Percentiles rank a stretch among this genome's conserved stretches.
Conservation (phyloP, 2,113 vertebrate genomes). For the Dissostichus mawsoni region DNA sequence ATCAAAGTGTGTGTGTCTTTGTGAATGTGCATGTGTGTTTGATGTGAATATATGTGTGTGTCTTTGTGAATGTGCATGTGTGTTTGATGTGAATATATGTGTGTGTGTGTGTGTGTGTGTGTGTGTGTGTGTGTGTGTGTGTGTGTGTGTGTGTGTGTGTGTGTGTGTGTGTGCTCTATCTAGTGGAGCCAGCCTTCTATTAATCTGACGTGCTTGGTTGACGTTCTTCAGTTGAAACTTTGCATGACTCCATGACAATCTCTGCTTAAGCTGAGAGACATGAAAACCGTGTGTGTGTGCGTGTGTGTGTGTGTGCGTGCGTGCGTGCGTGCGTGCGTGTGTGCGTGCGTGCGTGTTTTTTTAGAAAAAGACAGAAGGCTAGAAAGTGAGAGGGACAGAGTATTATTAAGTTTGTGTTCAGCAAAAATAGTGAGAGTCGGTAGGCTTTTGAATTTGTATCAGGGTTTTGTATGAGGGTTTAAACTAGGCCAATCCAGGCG, state of each 20-base stretch:
- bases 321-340: neutral
- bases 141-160: constrained; percentile 1
- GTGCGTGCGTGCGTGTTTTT: neutral
- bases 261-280: constrained; percentile 74
- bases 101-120: constrained; percentile 31
- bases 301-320: neutral
- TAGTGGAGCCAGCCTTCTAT: constrained; percentile 73
- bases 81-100: too few relatives aligned
- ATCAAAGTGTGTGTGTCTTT: constrained; percentile 62
- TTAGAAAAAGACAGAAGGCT: constrained; percentile 12
- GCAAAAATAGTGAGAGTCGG: constrained; percentile 38
- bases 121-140: constrained; percentile 1
- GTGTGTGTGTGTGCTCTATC: constrained; percentile 57
- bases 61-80: constrained; percentile 10
- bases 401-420: constrained; percentile 51
- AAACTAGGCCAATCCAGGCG: constrained; percentile 55
- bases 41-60: constrained; percentile 12
- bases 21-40: constrained; percentile 13
- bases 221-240: constrained; percentile 77
- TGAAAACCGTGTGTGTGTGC: constrained; percentile 38
- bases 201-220: constrained; percentile 81
- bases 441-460: constrained; percentile 59
- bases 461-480: constrained; percentile 54
- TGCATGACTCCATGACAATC: constrained; percentile 79
- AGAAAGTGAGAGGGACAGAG: constrained; percentile 39